Evolutionary conservation across 1,140 invertebrate genomes (phyloP), one percentile per base, ranked within the genome.

Genomic region (Dendrolimus kikuchii): DNA sequence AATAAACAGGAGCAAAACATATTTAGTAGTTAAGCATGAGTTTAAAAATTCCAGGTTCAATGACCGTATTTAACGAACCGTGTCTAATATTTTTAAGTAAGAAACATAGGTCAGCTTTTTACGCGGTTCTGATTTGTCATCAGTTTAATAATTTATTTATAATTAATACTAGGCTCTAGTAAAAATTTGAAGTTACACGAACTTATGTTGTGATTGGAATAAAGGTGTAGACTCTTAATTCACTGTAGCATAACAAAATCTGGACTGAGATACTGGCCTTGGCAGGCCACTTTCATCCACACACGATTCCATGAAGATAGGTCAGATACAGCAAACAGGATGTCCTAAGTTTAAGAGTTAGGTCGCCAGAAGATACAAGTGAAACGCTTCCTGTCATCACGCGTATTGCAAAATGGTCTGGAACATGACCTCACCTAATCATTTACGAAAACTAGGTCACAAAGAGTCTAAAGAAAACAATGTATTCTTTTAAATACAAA

Each of bases 371-470:
- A 38, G 56, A 64, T 62, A 59, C 23, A 56, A 56, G 64, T 68
- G 65, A 69, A 70, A 62, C 40, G 56, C 59, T 69, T 74, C 71
- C 73, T 77, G 68, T 58, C 60, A 49, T 61, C 56, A 60, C 10
- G 38, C 8, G 4, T 43, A 43, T 5, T 5, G 42, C 8, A 43
- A n/a, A n/a, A 5, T 51, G 60, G 23, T 63, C 67, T 62, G 51
- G 60, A 42, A 62, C 49, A 59, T 70, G 60, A 71, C 66, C 66
- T 69, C 68, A 66, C 60, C 57, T 64, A 70, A 68, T 68, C 54
- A 42, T 57, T 51, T 47, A 49, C 40, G 52, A 56, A 64, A 65
- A 65, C 55, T 63, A 54, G 62, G 59, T 59, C 58, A 52, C 46
- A 50, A 23, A 23, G 23, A 23, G 23, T 23, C 23, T 23, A 23